Evolutionary conservation across 2,888 invertebrate species (phyloP), one percentile per base, ranked within the genome.

Genomic region (Lepidochitona cinerea): DNA sequence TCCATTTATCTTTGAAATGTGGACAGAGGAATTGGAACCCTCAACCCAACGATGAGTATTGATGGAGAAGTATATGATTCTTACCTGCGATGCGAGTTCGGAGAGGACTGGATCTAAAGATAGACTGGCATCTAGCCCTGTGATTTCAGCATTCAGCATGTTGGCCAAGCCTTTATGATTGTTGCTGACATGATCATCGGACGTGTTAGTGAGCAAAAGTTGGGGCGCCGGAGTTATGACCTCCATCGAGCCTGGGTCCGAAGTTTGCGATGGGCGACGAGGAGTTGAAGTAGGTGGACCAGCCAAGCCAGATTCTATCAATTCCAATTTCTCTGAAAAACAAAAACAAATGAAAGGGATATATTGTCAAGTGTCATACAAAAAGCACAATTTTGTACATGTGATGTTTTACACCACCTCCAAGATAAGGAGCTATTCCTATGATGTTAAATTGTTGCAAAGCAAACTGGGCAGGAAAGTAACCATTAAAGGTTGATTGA

Each of bases 251-350:
- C 54, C 52, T 75, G 75, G 33, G 72, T 41, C 54, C 76, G 73
- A 14, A 71, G 69, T 37, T 69, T 76, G 35, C 74, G 23, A 9
- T 79, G 70, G 12, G 72, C 37, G 67, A 73, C 54, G 14, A 49
- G 69, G 70, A 23, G 74, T 54, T 35, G 71, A 72, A 3, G 79
- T 72, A 12, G 70, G 71, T 23, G 77, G 78, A 4, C 85, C 84
- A 3, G 84, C 85, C 52, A 87, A 85, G 0, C 89, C 89, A 53
- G 86, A 84, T 74, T 89, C 89, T 54, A 89, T 87, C 35, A 87
- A 79, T 68, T 87, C 88, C 14, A 89, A 78, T 18, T 86, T 84
- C 71, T 89, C 89, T 88, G 81, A n/a, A 75, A n/a, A n/a, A n/a
- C n/a, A n/a, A n/a, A n/a, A n/a, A n/a, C n/a, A n/a, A n/a, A n/a